These are phyloP conservation scores for Norana najaformis DNA, from an alignment of 2,888 invertebrate species.

Conservation along the genomic window DNA sequence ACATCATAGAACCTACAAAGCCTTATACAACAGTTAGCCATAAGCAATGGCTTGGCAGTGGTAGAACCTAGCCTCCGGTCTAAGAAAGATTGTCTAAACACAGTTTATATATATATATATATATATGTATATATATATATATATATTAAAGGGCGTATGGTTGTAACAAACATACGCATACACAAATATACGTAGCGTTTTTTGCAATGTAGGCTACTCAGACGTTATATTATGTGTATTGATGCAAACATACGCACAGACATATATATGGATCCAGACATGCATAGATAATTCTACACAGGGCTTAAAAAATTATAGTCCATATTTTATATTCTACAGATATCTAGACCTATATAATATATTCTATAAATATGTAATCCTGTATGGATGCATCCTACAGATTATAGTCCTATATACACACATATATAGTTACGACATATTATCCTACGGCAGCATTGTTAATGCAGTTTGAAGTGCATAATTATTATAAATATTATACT, in stretches of 20 bases:
- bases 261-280: too few relatives aligned
- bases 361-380: too few relatives aligned
- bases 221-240: too few relatives aligned
- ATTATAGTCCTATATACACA: neutral
- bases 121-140: neutral
- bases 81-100: neutral
- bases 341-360: too few relatives aligned
- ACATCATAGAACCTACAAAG: neutral
- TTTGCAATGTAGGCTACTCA: too few relatives aligned
- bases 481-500: neutral
- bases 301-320: too few relatives aligned
- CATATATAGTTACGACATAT: neutral
- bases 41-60: neutral
- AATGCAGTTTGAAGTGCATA: neutral
- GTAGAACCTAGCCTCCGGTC: neutral
- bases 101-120: neutral
- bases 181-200: too few relatives aligned
- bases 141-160: neutral
- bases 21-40: neutral
- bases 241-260: too few relatives aligned
- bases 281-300: too few relatives aligned
- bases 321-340: too few relatives aligned
- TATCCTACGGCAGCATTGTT: neutral
- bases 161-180: too few relatives aligned
- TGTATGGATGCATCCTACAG: too few relatives aligned